These are phyloP conservation scores for Drosophila testacea DNA, from an alignment of 2,888 invertebrate genomes.

Conservation along the genomic window DNA sequence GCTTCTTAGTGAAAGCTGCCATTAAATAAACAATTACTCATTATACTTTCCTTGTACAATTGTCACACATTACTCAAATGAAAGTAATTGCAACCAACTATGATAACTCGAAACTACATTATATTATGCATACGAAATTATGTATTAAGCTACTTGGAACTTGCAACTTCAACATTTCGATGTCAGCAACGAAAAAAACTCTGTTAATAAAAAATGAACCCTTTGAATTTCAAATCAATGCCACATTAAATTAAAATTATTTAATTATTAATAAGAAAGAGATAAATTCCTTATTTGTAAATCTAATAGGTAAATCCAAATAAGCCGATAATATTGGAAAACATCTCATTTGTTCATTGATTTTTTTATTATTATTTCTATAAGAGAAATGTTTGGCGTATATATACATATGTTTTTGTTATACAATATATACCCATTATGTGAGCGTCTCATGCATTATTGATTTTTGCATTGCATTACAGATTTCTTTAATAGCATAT, in stretches of 20 bases:
- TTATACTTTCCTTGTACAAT: constrained; percentile 16
- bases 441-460: constrained; percentile 30
- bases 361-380: neutral
- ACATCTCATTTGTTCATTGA: neutral
- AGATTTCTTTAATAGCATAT: constrained; percentile 19
- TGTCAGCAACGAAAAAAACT: neutral
- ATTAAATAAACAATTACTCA: constrained; percentile 42
- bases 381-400: neutral
- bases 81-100: constrained; percentile 24
- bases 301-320: neutral
- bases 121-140: constrained; percentile 19
- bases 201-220: neutral
- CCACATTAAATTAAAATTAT: neutral
- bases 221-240: neutral
- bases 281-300: neutral
- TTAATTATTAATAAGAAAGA: neutral
- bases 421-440: neutral
- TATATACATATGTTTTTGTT: constrained; percentile 2
- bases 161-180: neutral
- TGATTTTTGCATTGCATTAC: constrained; percentile 48
- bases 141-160: constrained; percentile 5
- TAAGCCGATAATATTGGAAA: neutral
- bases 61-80: constrained; percentile 26
- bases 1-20: constrained; percentile 41
- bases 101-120: constrained; percentile 8